These are phyloP conservation scores for Phalacrocorax brasilianus DNA, from an alignment of 2,113 vertebrate species.

Conservation along the genomic window DNA sequence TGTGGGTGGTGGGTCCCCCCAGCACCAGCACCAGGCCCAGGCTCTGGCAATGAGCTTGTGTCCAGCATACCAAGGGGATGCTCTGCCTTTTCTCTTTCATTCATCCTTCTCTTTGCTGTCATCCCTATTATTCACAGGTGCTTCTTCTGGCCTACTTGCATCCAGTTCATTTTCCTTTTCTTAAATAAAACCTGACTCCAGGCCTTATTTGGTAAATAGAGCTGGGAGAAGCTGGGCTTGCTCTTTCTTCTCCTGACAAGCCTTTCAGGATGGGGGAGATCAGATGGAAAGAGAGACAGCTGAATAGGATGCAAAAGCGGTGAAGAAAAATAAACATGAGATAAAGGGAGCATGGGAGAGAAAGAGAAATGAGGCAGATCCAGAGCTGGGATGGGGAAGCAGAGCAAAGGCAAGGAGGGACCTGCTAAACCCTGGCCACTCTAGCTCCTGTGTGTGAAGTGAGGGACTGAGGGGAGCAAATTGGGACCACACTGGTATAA, in stretches of 20 bases:
- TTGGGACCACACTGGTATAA: neutral
- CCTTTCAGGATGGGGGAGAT: conserved; percentile 23
- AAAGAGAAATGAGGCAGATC: neutral
- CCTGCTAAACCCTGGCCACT: neutral
- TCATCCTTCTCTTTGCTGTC: neutral
- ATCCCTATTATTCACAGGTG: neutral
- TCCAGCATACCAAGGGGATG: neutral
- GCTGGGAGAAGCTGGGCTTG: conserved; percentile 2
- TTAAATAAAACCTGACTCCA: conserved; percentile 54
- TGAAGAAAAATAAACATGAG: neutral
- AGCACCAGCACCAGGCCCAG: rapidly evolving
- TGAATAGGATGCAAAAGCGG: neutral
- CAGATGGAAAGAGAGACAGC: conserved; percentile 18
- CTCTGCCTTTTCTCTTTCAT: neutral
- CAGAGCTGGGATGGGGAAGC: neutral
- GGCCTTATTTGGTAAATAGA: conserved; percentile 53
- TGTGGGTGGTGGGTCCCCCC: neutral
- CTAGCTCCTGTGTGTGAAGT: rapidly evolving
- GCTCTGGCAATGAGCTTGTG: neutral
- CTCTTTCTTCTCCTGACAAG: conserved; percentile 46
- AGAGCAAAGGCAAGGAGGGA: neutral
- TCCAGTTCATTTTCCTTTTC: conserved; percentile 36
- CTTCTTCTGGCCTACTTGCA: conserved; percentile 36
- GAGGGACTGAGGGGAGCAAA: rapidly evolving
- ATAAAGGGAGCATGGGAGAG: neutral